Base-by-base conservation (phyloP, 2,113 vertebrate genomes). In the Hucho hucho region DNA sequence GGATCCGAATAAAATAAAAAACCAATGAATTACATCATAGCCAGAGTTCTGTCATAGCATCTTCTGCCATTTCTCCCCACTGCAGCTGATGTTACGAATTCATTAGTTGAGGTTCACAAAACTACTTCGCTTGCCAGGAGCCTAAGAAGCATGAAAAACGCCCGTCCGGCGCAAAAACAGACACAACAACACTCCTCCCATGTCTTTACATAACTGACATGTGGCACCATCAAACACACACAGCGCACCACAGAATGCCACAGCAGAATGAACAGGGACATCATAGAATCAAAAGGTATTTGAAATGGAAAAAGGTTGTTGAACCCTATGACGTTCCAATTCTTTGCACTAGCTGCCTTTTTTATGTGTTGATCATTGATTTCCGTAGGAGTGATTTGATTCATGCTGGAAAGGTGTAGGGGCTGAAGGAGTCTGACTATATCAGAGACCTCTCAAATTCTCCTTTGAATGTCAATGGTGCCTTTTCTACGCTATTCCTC, bases 311-410 rank as follows among this genome's bases (percentile, higher is more conserved):
- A 69, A 59, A 47, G 37, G 56, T 26, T 74, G 7, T 64, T 25
- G 58, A 64, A 12, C 26, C 37, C 37, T 2, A 12, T 43, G 37
- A 43, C 37, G 25, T 58, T 24, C 46, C 66, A 61, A 53, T 63
- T 56, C 72, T 64, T 69, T 59, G 32, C 67, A 74, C n/a, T 28
- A 11, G 69, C 73, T 75, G 37, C 37, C 28, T 58, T 46, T 64
- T 37, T 61, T 47, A 53, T 67, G 68, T 79, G 65, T 53, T 46
- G 43, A 70, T 74, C 66, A 78, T 74, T 59, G 71, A 78, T 74
- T 73, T 69, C 59, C 63, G 49, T 61, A 24, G 11, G 46, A 24
- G 77, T 32, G 53, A 73, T 73, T 73, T 43, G 24, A 79, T 20
- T 61, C 58, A 58, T 70, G 77, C 59, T 69, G 66, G 37, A 49